Evolutionary conservation across 2,113 vertebrate genomes (phyloP), one percentile per base, ranked within the genome.

Genomic region (Hystrix cristata): DNA sequence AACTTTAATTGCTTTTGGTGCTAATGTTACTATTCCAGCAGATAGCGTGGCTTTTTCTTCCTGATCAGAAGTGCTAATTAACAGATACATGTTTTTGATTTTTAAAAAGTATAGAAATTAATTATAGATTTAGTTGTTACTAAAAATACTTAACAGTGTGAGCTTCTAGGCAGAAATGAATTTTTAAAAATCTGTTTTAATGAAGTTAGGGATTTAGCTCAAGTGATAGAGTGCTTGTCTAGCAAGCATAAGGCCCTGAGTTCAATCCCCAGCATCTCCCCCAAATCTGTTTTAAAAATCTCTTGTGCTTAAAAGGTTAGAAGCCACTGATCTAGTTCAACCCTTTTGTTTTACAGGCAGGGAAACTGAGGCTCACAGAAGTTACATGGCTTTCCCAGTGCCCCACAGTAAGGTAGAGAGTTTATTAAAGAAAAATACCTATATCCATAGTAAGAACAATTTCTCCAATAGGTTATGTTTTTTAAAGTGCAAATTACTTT

Each of bases 341-440:
- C 67, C 80, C 43, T 94, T 97, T 96, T 96, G 82, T 95, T 96
- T 96, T 95, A 94, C 88, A 97, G 94, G 91, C 4, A 13, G 97
- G 87, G 76, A 91, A 91, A 93, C 90, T 94, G 92, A 97, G 96
- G 51, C 83, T 97, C 95, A 91, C 92, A 95, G 92, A 91, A 96
- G 85, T 96, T 84, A 38, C 94, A 79, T 95, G 95, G 83, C 90
- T 94, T 97, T 48, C 87, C 93, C 85, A 96, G 94, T 95, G 76
- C 84, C 71, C 94, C 86, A 60, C 67, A 96, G 88, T 69, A 96
- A 90, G 90, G 91, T 96, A 97, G 76, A 95, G 94, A 96, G 81
- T 94, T 96, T 57, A 60, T 95, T 29, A 92, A 90, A 92, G 71
- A 87, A 96, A 95, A 95, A 76, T 59, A 23, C n/a, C 15, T 69